A percentile compares a stretch with the other conserved stretches of the same genome.
Evolutionary conservation across 1,140 invertebrate species (phyloP).

Genomic region (Nasonia vitripennis): DNA sequence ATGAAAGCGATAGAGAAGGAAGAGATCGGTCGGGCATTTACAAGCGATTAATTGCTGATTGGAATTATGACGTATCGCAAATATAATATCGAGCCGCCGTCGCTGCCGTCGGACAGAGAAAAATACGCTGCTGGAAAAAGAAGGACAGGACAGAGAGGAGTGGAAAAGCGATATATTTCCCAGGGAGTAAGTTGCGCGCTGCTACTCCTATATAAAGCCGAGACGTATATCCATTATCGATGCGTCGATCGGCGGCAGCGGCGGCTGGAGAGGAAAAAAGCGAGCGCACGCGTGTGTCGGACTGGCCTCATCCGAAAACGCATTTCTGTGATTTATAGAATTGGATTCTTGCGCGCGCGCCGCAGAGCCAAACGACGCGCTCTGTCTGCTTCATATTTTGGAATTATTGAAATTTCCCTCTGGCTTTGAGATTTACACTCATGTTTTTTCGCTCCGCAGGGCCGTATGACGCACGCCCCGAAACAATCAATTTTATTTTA

Average conservation of each 20-base stretch:
- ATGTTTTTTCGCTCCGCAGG: neutral
- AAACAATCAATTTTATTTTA: too few relatives aligned
- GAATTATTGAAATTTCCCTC: conserved; percentile 27
- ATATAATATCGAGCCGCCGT: neutral
- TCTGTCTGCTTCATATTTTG: neutral
- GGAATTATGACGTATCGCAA: conserved; percentile 4
- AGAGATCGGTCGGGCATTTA: neutral
- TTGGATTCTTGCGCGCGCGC: neutral
- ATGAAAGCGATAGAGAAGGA: neutral
- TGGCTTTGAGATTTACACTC: neutral
- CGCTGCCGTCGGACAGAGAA: neutral
- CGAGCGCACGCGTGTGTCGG: neutral
- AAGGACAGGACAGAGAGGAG: neutral
- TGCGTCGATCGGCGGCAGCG: conserved; percentile 5
- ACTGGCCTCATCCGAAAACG: conserved; percentile 6
- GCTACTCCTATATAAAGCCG: neutral
- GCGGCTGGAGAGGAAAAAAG: neutral
- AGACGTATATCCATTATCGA: conserved; percentile 36
- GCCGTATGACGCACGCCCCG: too few relatives aligned
- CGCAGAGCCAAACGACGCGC: neutral
- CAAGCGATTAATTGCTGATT: neutral
- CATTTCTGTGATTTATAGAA: conserved; percentile 37
- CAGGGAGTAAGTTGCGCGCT: neutral
- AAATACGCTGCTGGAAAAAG: neutral
- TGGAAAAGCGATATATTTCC: conserved; percentile 10